phyloP scores from a whole-genome alignment of 2,888 invertebrate species.

The Dendrolimus houi region DNA sequence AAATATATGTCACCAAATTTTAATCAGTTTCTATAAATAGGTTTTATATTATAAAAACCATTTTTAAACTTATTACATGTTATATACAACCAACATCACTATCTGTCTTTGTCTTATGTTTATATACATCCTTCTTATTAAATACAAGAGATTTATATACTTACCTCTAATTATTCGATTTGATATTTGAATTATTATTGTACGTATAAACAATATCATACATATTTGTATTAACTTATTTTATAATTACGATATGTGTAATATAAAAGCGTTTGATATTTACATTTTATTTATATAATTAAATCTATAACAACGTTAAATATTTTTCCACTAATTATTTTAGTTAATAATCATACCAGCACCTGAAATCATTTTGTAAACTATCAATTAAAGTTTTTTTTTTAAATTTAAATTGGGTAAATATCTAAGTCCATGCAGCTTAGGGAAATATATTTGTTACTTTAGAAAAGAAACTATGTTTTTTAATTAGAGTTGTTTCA shows the following conservation, averaged over 20 bases:
- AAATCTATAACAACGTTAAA: not conserved
- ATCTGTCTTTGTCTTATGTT: constrained; percentile 43
- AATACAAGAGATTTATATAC: constrained; percentile 7
- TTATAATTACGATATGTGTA: constrained; percentile 12
- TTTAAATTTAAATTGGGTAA: no score
- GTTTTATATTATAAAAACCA: not conserved
- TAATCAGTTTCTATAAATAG: not conserved
- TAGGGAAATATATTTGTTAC: no score
- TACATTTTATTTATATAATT: not conserved
- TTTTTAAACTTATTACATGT: constrained; percentile 16
- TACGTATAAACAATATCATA: not conserved
- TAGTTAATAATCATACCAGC: not conserved
- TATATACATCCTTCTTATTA: constrained; percentile 21
- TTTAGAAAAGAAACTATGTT: no score
- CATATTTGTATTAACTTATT: constrained; percentile 2
- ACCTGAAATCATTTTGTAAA: not conserved
- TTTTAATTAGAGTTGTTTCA: no score
- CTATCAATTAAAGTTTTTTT: no score
- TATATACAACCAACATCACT: constrained; percentile 61
- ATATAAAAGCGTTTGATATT: constrained; percentile 9
- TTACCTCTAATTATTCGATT: not conserved
- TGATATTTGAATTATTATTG: not conserved
- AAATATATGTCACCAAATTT: constrained; percentile 5
- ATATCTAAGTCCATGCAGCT: no score
- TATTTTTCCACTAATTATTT: not conserved